phyloP scores from a whole-genome alignment of 2,888 invertebrate species.

The Temnothorax rugatulus region DNA sequence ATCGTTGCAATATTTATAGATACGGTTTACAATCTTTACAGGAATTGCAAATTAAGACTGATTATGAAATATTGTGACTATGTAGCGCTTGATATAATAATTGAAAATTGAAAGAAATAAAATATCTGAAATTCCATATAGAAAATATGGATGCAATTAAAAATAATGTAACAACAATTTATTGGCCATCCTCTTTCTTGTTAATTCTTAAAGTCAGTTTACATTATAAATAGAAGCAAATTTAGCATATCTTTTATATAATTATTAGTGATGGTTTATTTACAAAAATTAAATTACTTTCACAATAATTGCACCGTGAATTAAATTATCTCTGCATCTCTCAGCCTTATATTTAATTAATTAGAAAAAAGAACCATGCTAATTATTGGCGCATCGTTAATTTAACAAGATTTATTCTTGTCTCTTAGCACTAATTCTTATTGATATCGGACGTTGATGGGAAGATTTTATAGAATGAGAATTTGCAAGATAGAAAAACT shows the following conservation, averaged over 20 bases:
- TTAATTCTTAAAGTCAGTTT: conserved; percentile 58
- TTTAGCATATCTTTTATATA: conserved; percentile 63
- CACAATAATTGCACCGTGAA: conserved; percentile 49
- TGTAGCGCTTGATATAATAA: not conserved
- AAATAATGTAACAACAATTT: conserved; percentile 76
- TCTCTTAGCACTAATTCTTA: conserved; percentile 20
- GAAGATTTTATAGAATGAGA: conserved; percentile 8
- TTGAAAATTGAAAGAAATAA: not conserved
- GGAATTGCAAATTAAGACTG: conserved; percentile 5
- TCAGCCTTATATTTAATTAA: conserved; percentile 27
- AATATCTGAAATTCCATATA: not conserved
- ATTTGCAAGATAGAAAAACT: not conserved
- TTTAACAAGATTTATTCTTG: conserved; percentile 15
- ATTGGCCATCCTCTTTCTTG: conserved; percentile 67
- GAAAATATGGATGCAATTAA: conserved; percentile 48
- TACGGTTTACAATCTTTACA: not conserved
- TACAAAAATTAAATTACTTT: conserved; percentile 69
- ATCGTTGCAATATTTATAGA: not conserved
- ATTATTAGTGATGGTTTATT: conserved; percentile 76
- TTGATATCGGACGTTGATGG: not conserved
- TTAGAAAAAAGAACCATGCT: conserved; percentile 18
- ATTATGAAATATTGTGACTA: not conserved
- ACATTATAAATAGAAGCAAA: conserved; percentile 49
- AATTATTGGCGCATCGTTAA: conserved; percentile 21
- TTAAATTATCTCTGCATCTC: conserved; percentile 24